Conservation (phyloP, 2,797 vertebrate genomes). For the Limosa lapponica region DNA sequence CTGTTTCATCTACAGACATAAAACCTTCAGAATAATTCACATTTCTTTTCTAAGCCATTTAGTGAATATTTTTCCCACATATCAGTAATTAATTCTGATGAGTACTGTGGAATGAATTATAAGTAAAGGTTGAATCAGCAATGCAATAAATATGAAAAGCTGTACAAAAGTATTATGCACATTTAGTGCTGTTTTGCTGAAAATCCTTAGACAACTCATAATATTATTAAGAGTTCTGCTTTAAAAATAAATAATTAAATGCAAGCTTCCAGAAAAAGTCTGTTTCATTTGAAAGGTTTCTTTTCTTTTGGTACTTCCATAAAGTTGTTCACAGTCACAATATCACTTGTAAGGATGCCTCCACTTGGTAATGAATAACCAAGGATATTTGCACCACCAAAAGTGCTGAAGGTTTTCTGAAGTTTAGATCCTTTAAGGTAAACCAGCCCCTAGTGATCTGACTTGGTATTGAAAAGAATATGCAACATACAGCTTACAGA, state of each 20-base stretch:
- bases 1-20: not conserved
- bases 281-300: not conserved
- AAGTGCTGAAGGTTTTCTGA: not conserved
- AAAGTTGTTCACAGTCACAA: not conserved
- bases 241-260: not conserved
- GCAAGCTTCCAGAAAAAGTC: not conserved
- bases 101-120: not conserved
- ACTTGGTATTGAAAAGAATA: not conserved
- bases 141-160: not conserved
- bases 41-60: not conserved
- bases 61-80: not conserved
- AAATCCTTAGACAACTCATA: not conserved
- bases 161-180: not conserved
- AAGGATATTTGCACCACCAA: not conserved
- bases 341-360: not conserved
- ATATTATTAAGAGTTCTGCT: not conserved
- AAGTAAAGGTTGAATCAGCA: not conserved
- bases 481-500: rapidly evolving
- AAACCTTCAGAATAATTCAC: not conserved
- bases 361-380: not conserved
- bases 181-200: not conserved
- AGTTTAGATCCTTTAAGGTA: not conserved
- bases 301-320: not conserved
- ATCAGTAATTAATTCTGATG: not conserved
- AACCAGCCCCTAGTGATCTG: not conserved